Evolutionary conservation across 2,888 invertebrate species (phyloP), one percentile per base, ranked within the genome.

Genomic region (Palloptera scutellata): DNA sequence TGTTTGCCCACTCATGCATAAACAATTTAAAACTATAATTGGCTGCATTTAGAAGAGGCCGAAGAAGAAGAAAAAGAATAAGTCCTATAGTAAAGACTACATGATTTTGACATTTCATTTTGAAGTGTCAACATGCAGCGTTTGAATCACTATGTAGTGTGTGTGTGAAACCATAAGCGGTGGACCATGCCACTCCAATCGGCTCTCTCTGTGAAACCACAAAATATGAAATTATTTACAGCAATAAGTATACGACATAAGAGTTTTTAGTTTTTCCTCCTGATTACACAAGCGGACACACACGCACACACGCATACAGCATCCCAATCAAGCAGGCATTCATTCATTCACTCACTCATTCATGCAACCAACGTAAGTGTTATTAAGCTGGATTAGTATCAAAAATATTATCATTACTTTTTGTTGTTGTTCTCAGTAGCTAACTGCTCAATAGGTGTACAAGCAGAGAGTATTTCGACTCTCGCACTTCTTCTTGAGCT

Each of bases 1-100:
- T 15, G 6, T 48, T 48, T 43, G 65, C 15, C 54, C 61, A 42
- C 19, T 66, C 66, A 61, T 61, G 66, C 30, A 45, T 61, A 43
- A 41, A 61, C 53, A 40, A 61, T 61, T 66, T 61, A 61, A 30
- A 66, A 61, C 20, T 55, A 19, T 66, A 66, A 66, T 61, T 66
- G 66, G 60, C 51, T 61, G 60, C 66, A 60, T 65, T 41, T 51
- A 60, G 59, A 20, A 55, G 17, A 15, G 43, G 54, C 43, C 55
- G 20, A 17, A 15, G 62, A 53, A 30, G 42, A 30, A 61, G 19
- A 45, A 12, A 59, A 13, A 19, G 1, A 45, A 8, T 9, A 9
- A 45, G 4, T 17, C 12, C 13, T 15, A n/a, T n/a, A n/a, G n/a
- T n/a, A n/a, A 30, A 30, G 30, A 30, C 2, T 4, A 2, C 48